A percentile compares a stretch with the other conserved stretches of the same genome.
phyloP scores from a whole-genome alignment of 2,888 invertebrate species.

The Pemphredon lugubris region DNA sequence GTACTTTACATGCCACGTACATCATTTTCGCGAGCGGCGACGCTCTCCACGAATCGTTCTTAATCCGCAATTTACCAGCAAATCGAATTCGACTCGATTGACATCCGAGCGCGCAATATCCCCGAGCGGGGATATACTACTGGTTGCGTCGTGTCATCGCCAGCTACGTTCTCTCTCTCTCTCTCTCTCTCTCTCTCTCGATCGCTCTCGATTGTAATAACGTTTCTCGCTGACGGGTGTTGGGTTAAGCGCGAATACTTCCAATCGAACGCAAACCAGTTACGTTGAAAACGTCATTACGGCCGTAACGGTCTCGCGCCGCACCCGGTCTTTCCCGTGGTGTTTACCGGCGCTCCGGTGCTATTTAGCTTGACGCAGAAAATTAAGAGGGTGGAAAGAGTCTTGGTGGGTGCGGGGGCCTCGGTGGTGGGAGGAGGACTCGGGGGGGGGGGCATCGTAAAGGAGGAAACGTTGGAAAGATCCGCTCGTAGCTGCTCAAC shows the following conservation, averaged over 20 bases:
- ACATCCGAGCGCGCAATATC: too few species aligned
- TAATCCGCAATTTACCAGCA: not conserved
- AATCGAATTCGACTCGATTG: not conserved
- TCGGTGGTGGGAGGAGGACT: constrained; percentile 6
- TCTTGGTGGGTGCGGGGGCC: too few species aligned
- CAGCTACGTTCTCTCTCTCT: too few species aligned
- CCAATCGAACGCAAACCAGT: too few species aligned
- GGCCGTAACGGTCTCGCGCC: constrained; percentile 32
- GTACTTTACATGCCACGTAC: not conserved
- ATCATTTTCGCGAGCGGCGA: not conserved
- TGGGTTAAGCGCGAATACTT: too few species aligned
- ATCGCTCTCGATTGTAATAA: too few species aligned
- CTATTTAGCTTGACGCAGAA: constrained; percentile 52
- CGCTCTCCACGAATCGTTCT: not conserved
- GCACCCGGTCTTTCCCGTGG: constrained; percentile 31
- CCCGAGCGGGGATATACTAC: too few species aligned
- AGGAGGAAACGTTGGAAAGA: constrained; percentile 45
- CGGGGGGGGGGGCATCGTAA: constrained; percentile 57
- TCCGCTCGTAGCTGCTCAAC: constrained; percentile 33
- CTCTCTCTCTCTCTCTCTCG: too few species aligned
- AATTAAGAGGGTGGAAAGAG: constrained; percentile 45
- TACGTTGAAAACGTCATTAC: constrained; percentile 49
- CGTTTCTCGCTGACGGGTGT: too few species aligned
- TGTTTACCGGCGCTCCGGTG: constrained; percentile 40
- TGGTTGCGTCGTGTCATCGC: too few species aligned